These are phyloP conservation scores for Serilophus lunatus DNA, from an alignment of 2,113 vertebrate species.

Conservation along the genomic window DNA sequence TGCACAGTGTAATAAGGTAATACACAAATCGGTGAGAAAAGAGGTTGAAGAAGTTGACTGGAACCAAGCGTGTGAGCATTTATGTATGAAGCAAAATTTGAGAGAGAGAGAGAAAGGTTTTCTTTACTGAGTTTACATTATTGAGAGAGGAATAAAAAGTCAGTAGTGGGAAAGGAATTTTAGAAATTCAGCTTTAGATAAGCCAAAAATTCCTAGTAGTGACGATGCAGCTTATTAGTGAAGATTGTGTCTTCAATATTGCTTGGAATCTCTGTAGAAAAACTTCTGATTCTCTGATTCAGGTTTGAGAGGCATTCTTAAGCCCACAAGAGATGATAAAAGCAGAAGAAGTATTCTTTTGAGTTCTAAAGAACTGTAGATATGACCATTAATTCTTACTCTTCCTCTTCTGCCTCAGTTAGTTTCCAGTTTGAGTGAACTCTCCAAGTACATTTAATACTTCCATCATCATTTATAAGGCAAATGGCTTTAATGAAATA, in stretches of 20 bases:
- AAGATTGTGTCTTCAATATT: neutral
- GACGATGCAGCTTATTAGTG: neutral
- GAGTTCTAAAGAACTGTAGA: neutral
- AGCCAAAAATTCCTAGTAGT: neutral
- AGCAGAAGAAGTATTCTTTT: neutral
- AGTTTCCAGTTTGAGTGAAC: neutral
- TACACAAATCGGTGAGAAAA: neutral
- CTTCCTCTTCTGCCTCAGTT: neutral
- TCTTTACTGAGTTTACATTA: neutral
- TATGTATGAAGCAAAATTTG: neutral
- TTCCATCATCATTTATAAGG: neutral
- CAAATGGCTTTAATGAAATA: neutral
- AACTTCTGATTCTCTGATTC: neutral
- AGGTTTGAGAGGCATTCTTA: neutral
- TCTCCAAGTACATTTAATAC: neutral
- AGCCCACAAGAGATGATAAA: neutral
- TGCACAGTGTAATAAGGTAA: neutral
- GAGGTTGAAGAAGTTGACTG: neutral
- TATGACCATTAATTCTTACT: neutral
- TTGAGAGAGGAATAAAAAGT: neutral
- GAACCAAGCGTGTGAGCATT: neutral
- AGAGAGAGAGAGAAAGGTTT: neutral
- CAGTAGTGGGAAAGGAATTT: neutral
- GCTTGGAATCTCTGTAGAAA: neutral
- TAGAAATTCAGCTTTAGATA: neutral